A percentile compares a stretch with the other conserved stretches of the same genome.
Evolutionary conservation across 1,140 invertebrate species (phyloP).

Genomic region (Daktulosphaira vitifoliae): DNA sequence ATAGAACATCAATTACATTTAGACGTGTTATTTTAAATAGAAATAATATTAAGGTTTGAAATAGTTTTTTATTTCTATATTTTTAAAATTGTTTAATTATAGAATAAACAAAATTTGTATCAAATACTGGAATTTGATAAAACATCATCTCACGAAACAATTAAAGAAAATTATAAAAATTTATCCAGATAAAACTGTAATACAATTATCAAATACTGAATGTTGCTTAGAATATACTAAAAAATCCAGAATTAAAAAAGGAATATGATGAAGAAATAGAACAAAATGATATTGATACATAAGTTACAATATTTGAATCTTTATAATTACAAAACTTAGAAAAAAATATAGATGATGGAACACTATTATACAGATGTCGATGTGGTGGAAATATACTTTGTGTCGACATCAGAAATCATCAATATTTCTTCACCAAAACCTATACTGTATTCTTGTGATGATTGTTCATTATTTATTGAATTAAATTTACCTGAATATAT

Average conservation of each 20-base stretch:
- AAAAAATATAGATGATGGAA: not conserved
- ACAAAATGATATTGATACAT: constrained; percentile 14
- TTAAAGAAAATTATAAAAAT: constrained; percentile 33
- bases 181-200: constrained; percentile 26
- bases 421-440: not conserved
- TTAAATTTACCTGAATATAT: not conserved
- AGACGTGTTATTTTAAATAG: constrained; percentile 51
- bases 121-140: constrained; percentile 31
- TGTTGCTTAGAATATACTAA: constrained; percentile 15
- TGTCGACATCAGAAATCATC: not conserved
- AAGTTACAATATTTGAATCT: constrained; percentile 27
- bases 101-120: constrained; percentile 21
- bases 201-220: not conserved
- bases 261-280: constrained; percentile 24
- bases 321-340: constrained; percentile 20
- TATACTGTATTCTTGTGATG: constrained; percentile 28
- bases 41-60: constrained; percentile 38
- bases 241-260: constrained; percentile 27
- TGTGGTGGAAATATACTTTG: constrained; percentile 25
- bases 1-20: constrained; percentile 82
- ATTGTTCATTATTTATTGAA: constrained; percentile 34
- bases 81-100: not conserved
- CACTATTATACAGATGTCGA: constrained; percentile 16
- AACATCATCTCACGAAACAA: constrained; percentile 1
- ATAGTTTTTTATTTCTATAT: too few relatives aligned